A percentile compares a stretch with the other conserved stretches of the same genome.
phyloP scores from a whole-genome alignment of 2,113 vertebrate species.

The Etheostoma cragini region DNA sequence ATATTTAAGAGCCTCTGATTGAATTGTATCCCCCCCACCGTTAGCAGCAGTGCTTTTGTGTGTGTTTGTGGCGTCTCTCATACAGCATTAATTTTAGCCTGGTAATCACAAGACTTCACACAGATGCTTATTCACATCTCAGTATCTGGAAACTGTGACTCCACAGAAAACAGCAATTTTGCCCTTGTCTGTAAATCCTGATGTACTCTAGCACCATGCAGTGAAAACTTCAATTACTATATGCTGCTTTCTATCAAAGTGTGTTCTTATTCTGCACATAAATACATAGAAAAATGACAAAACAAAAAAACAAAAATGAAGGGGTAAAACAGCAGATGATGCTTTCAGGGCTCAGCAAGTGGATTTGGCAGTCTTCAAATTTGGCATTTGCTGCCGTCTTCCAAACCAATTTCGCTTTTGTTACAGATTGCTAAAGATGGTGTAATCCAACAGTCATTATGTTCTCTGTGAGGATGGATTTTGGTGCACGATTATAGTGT shows the following conservation, averaged over 20 bases:
- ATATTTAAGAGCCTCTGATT: neutral
- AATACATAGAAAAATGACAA: neutral
- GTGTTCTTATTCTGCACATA: slow-evolving; percentile 33
- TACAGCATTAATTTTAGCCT: slow-evolving; percentile 13
- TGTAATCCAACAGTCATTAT: slow-evolving; percentile 1
- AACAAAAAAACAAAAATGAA: slow-evolving; percentile 4
- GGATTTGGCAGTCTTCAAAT: slow-evolving; percentile 16
- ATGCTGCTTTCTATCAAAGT: slow-evolving; percentile 10
- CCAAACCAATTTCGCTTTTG: slow-evolving; percentile 1
- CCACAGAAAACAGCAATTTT: slow-evolving; percentile 51
- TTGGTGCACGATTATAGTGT: slow-evolving; percentile 18
- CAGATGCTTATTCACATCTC: slow-evolving; percentile 39
- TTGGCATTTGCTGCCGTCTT: slow-evolving; percentile 14
- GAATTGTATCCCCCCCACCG: neutral
- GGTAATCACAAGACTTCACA: slow-evolving; percentile 35
- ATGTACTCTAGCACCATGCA: slow-evolving; percentile 35
- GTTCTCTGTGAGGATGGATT: neutral
- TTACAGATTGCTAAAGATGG: slow-evolving; percentile 4
- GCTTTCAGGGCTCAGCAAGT: slow-evolving; percentile 9
- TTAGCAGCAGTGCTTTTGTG: neutral
- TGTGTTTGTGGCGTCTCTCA: neutral
- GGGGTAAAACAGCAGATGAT: slow-evolving; percentile 22
- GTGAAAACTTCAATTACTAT: slow-evolving; percentile 20
- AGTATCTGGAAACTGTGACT: slow-evolving; percentile 25
- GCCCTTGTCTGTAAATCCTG: slow-evolving; percentile 38